Conservation (phyloP, 2,113 vertebrate genomes). For the Bubo blakistoni region DNA sequence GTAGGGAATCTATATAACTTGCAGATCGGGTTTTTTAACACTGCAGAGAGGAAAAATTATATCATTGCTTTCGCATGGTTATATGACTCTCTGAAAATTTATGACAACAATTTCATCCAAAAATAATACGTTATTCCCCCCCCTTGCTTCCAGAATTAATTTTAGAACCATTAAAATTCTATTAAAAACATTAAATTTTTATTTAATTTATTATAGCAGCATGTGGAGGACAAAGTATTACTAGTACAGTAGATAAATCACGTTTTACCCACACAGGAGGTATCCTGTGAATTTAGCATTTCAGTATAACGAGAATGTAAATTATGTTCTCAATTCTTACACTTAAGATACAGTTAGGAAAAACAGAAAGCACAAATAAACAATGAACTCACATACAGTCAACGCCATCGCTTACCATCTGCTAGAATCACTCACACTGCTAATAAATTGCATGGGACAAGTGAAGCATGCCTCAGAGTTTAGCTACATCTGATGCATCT, state of each 20-base stretch:
- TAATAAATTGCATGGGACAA: neutral
- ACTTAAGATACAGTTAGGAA: neutral
- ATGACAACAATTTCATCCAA: neutral
- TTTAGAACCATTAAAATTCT: neutral
- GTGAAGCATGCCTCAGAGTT: neutral
- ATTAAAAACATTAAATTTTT: neutral
- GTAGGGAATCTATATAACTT: constrained; percentile 96
- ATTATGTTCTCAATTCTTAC: neutral
- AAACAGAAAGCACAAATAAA: neutral
- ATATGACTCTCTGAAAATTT: neutral
- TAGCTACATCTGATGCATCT: neutral
- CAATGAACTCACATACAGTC: neutral
- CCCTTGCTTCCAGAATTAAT: neutral
- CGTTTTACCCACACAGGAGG: neutral
- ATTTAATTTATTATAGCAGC: neutral
- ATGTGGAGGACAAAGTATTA: neutral
- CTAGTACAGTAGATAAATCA: neutral
- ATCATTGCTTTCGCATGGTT: neutral
- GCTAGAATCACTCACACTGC: neutral
- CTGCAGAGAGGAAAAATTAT: constrained; percentile 65
- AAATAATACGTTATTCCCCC: neutral
- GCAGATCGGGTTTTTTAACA: constrained; percentile 91
- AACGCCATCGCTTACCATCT: neutral
- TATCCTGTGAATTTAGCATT: neutral
- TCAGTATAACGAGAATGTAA: neutral